A percentile compares a stretch with the other conserved stretches of the same genome.
phyloP scores from a whole-genome alignment of 2,113 vertebrate species.

The Clarias magur region DNA sequence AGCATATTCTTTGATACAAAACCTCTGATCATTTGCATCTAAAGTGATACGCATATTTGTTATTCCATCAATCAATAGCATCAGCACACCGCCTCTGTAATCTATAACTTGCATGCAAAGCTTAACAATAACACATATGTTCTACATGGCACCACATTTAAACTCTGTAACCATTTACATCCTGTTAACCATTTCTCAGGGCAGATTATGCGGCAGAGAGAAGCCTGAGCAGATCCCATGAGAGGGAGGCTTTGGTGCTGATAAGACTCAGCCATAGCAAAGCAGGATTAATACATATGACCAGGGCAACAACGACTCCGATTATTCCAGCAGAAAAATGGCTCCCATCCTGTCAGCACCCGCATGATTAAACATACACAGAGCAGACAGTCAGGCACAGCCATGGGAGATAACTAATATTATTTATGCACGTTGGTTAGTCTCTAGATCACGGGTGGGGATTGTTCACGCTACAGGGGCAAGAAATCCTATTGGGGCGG shows the following conservation, averaged over 20 bases:
- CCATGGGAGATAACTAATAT: constrained; percentile 75
- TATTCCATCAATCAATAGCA: constrained; percentile 77
- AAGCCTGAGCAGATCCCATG: constrained; percentile 74
- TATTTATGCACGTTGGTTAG: constrained; percentile 77
- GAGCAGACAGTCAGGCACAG: constrained; percentile 65
- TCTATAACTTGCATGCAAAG: constrained; percentile 72
- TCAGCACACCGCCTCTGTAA: constrained; percentile 69
- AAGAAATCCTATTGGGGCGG: constrained; percentile 66
- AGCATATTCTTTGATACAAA: constrained; percentile 50
- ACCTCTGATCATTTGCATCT: constrained; percentile 76
- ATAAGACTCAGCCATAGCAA: constrained; percentile 77
- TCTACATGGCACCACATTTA: constrained; percentile 76
- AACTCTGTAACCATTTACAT: constrained; percentile 79
- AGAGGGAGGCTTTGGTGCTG: constrained; percentile 77
- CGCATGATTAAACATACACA: constrained; percentile 76
- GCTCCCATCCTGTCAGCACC: constrained; percentile 65
- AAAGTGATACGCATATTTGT: constrained; percentile 77
- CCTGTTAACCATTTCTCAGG: constrained; percentile 79
- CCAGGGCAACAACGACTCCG: constrained; percentile 72
- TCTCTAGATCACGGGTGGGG: constrained; percentile 69
- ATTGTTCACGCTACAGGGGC: constrained; percentile 73
- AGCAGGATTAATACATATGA: constrained; percentile 79
- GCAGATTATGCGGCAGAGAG: constrained; percentile 75
- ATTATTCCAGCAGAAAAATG: constrained; percentile 77
- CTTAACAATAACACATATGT: constrained; percentile 76